Conservation (phyloP, 2,113 vertebrate genomes). For the Eurypyga helias region DNA sequence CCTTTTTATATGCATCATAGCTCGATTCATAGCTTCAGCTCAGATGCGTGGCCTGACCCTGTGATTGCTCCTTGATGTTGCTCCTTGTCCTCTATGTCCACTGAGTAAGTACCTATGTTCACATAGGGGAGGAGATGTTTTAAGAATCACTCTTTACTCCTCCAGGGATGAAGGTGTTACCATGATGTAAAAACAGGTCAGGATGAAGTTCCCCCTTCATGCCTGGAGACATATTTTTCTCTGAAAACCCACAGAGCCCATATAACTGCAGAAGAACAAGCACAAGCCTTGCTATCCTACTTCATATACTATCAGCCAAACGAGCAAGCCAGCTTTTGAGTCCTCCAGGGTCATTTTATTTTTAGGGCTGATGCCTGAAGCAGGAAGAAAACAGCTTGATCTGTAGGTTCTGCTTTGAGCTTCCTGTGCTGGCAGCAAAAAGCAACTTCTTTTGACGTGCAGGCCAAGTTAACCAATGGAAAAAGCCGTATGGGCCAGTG, state of each 20-base stretch:
- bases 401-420: constrained; percentile 31
- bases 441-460: not conserved
- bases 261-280: not conserved
- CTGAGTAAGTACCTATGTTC: not conserved
- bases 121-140: not conserved
- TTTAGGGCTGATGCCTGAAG: constrained; percentile 56
- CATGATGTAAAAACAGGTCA: not conserved
- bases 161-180: not conserved
- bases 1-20: not conserved
- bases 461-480: constrained; percentile 16
- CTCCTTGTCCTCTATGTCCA: not conserved
- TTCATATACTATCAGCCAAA: constrained; percentile 20
- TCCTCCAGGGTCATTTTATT: constrained; percentile 57
- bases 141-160: not conserved
- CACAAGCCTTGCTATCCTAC: not conserved
- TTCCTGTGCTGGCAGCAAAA: constrained; percentile 26
- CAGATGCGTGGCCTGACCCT: too few relatives aligned
- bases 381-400: constrained; percentile 51
- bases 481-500: not conserved
- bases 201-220: not conserved
- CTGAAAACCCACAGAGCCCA: not conserved
- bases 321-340: not conserved
- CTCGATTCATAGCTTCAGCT: not conserved
- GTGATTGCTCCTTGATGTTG: not conserved
- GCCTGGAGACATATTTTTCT: not conserved